Percentiles rank a stretch among this genome's conserved stretches.
Evolutionary conservation across 2,797 vertebrate genomes (phyloP).

Genomic region (Chelonia mydas): DNA sequence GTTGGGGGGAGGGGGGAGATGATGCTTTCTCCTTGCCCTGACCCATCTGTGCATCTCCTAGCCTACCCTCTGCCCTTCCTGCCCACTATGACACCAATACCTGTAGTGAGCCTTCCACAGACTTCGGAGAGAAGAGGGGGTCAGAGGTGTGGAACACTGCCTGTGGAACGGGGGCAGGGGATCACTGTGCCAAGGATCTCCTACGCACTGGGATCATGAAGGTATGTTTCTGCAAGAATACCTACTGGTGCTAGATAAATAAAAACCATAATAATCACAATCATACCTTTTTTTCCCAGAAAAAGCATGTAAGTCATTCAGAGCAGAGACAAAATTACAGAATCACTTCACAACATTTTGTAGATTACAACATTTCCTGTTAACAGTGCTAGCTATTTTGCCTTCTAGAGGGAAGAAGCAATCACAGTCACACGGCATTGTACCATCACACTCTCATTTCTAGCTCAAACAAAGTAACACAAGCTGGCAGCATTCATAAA

Average conservation of each 20-base stretch:
- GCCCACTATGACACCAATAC: background rate
- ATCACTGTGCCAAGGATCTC: background rate
- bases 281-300: background rate
- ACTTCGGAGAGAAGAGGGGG: background rate
- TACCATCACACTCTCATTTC: background rate
- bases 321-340: background rate
- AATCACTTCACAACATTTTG: background rate
- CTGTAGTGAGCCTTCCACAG: background rate
- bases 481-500: background rate
- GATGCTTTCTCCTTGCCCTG: background rate
- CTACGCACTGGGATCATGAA: too few relatives aligned
- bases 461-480: background rate
- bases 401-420: background rate
- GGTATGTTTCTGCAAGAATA: background rate
- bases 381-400: background rate
- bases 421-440: background rate
- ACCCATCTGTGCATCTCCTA: background rate
- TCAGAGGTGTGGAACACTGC: background rate
- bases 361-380: background rate
- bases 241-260: background rate
- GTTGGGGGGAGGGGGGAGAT: background rate
- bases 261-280: background rate
- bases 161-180: background rate
- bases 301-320: background rate
- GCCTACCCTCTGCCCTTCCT: background rate